These are phyloP conservation scores for Trissonchulus latispiculum DNA, from an alignment of 2,888 invertebrate species.

Conservation along the genomic window DNA sequence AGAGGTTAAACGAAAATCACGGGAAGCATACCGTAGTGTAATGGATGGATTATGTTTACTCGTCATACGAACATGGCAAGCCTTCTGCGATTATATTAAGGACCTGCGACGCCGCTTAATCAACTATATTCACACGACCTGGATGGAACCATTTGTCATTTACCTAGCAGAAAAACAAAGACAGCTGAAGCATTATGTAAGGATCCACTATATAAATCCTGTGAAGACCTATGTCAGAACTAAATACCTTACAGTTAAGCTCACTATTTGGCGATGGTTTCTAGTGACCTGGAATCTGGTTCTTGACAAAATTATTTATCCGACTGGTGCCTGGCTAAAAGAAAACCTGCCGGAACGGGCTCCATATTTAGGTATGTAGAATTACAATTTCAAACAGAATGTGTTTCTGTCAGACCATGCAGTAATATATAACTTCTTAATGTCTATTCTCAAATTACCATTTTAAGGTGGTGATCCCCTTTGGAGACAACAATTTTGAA, in stretches of 20 bases:
- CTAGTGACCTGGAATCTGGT: background rate
- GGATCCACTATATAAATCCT: background rate
- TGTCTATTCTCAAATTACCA: no score
- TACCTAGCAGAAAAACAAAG: background rate
- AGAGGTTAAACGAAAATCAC: no score
- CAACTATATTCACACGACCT: background rate
- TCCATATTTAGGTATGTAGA: background rate
- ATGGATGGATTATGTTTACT: background rate
- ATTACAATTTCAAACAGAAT: no score
- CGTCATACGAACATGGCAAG: background rate
- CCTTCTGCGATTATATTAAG: background rate
- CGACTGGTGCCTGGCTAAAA: background rate
- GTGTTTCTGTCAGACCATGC: no score
- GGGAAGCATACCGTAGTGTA: background rate
- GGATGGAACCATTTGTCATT: background rate
- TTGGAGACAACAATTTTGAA: no score
- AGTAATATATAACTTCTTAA: no score
- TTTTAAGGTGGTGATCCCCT: no score
- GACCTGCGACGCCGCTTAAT: background rate
- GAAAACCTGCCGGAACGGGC: background rate
- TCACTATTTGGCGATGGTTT: background rate
- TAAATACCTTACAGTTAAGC: background rate
- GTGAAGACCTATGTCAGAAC: background rate
- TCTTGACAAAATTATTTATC: background rate
- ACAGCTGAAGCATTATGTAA: background rate